These are phyloP conservation scores for Clarias gariepinus DNA, from an alignment of 2,113 vertebrate genomes.

Conservation along the genomic window DNA sequence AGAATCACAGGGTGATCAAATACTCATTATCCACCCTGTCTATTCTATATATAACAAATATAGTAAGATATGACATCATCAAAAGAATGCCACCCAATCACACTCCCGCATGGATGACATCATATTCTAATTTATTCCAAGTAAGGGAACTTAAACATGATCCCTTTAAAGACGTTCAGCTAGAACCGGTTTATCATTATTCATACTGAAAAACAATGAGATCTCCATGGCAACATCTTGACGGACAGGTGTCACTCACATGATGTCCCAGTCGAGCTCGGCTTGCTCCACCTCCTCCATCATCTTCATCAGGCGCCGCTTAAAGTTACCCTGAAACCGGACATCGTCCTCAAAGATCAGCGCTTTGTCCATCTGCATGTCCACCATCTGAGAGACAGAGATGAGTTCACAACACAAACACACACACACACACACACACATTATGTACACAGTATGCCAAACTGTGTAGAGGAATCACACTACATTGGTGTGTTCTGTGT, in stretches of 20 bases:
- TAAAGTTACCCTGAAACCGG: conserved; percentile 90
- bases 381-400: conserved; percentile 74
- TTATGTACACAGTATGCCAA: background rate
- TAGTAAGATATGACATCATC: background rate
- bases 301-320: conserved; percentile 74
- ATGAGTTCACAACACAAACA: background rate
- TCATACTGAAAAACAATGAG: background rate
- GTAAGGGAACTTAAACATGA: too few relatives aligned
- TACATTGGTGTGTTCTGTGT: background rate
- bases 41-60: background rate
- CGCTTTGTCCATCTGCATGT: conserved; percentile 76
- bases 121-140: background rate
- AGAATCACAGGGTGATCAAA: too few relatives aligned
- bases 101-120: background rate
- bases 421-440: background rate
- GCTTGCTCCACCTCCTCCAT: conserved; percentile 81
- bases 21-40: too few relatives aligned
- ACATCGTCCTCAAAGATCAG: conserved; percentile 90
- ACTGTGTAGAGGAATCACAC: background rate
- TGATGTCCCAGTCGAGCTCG: conserved; percentile 89
- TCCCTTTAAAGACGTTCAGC: too few relatives aligned
- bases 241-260: conserved; percentile 72
- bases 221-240: conserved; percentile 2
- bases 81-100: background rate
- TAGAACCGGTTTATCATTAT: too few relatives aligned